Evolutionary conservation across 2,797 vertebrate genomes (phyloP), one percentile per base, ranked within the genome.

Genomic region (Erpetoichthys calabaricus): DNA sequence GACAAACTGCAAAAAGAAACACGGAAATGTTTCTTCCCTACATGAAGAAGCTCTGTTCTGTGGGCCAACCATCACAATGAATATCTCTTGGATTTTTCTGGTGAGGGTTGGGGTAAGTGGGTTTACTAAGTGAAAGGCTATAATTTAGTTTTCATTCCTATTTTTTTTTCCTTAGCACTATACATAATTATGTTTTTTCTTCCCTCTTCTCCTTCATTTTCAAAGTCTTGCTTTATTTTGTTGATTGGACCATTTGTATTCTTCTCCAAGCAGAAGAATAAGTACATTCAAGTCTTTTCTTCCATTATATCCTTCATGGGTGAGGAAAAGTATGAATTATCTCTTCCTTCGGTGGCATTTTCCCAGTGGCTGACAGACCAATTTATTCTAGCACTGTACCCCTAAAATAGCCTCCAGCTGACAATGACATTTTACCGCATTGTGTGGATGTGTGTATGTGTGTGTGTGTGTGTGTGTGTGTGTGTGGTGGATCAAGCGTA

Each of bases 161-260:
- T 25, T 25, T 25, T n/a, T 25, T 25, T 25, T 25, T 25, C 25
- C 25, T 25, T 25, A 25, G 25, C 25, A 25, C 25, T 25, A 25
- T 25, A 25, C 25, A 25, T 25, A 25, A 25, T 25, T 25, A 25
- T 25, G 25, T 25, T 25, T 25, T 25, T 25, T 25, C 25, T 25
- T 25, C 25, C 25, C 25, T 25, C 25, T 25, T 25, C 25, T 25
- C 25, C 25, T 25, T 25, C 43, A 45, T 58, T 58, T 52, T 41
- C 41, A 43, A 8, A 53, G 51, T 8, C 45, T 52, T 25, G 43
- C 10, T 59, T 59, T 54, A 54, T 59, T 46, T 8, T 47, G 46
- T 7, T 54, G 43, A 46, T 45, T 10, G 52, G 7, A 5, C 7
- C 44, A 44, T 45, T 53, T 46, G 44, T 47, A 9, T 43, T 54